A percentile compares a stretch with the other conserved stretches of the same genome.
phyloP scores from a whole-genome alignment of 2,888 invertebrate species.

The Sinohyriopsis cumingii region DNA sequence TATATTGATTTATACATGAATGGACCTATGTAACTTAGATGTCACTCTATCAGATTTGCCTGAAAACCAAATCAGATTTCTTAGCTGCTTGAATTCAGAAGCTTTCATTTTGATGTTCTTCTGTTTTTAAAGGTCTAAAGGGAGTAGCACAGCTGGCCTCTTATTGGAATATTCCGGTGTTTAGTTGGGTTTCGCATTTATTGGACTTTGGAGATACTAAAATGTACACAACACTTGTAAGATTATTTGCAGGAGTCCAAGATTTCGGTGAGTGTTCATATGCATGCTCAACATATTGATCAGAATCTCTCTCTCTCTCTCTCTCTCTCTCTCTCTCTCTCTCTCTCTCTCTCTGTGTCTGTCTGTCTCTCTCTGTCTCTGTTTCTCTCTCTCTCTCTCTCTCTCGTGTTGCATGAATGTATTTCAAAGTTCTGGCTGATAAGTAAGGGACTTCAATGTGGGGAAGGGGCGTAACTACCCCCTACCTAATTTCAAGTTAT shows the following conservation, averaged over 20 bases:
- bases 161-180: constrained; percentile 62
- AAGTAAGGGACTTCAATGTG: neutral
- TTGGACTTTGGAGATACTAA: constrained; percentile 52
- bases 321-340: constrained; percentile 8
- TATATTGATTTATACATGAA: too few species aligned
- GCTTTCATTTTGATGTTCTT: neutral
- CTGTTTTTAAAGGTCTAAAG: constrained; percentile 46
- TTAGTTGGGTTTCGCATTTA: constrained; percentile 64
- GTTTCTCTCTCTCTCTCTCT: neutral
- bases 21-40: too few species aligned
- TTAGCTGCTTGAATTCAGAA: too few species aligned
- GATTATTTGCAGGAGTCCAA: constrained; percentile 44
- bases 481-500: too few species aligned
- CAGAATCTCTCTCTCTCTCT: constrained; percentile 4
- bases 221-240: constrained; percentile 58
- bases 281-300: neutral
- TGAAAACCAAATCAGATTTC: too few species aligned
- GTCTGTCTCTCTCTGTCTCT: neutral
- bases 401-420: neutral
- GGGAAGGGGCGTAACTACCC: neutral
- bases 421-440: constrained; percentile 12
- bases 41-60: too few species aligned
- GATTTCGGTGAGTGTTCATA: neutral
- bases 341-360: neutral
- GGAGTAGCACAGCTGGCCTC: constrained; percentile 61